phyloP scores from a whole-genome alignment of 1,140 invertebrate species.

The Drosophila subobscura region DNA sequence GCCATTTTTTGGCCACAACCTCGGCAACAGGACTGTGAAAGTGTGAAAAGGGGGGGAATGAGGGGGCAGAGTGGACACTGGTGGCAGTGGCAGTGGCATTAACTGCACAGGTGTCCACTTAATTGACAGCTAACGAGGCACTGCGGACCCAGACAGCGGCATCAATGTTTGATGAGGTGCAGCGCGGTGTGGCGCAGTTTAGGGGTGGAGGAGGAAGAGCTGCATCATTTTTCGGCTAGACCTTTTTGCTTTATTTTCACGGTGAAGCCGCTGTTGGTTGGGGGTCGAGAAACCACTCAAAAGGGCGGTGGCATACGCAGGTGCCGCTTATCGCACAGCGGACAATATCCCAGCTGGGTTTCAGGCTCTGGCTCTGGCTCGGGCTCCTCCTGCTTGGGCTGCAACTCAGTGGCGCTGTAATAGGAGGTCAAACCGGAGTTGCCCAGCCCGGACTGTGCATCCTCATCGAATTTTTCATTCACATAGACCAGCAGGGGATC shows the following conservation, averaged over 20 bases:
- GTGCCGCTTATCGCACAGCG: conserved; percentile 20
- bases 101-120: conserved; percentile 77
- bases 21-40: conserved; percentile 6
- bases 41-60: conserved; percentile 35
- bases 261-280: background rate
- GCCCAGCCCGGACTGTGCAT: background rate
- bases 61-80: conserved; percentile 11
- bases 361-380: no score
- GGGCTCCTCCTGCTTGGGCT: no score
- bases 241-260: background rate
- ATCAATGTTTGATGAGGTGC: conserved; percentile 73
- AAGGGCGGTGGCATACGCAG: conserved; percentile 26
- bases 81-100: conserved; percentile 40
- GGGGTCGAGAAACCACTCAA: conserved; percentile 1
- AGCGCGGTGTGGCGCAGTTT: conserved; percentile 9
- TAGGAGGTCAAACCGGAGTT: background rate
- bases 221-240: background rate
- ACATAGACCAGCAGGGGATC: conserved; percentile 10
- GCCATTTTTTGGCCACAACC: conserved; percentile 26
- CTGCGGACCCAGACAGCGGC: conserved; percentile 36
- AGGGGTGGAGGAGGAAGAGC: background rate
- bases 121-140: conserved; percentile 76
- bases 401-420: no score
- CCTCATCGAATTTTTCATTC: conserved; percentile 1
- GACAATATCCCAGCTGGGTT: conserved; percentile 16